Evolutionary conservation across 1,140 invertebrate species (phyloP), one percentile per base, ranked within the genome.

Genomic region (Nephila pilipes): DNA sequence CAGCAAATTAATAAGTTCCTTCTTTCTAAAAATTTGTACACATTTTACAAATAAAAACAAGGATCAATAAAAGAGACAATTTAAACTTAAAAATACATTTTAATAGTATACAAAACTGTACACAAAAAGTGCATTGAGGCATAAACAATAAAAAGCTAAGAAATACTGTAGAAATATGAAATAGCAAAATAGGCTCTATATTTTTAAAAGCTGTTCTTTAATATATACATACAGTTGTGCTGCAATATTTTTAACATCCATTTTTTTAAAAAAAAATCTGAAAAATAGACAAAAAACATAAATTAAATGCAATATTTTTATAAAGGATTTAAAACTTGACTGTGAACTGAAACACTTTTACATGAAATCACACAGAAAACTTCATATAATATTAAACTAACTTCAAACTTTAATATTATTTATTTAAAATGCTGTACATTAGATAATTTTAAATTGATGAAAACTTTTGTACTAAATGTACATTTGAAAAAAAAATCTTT

Each of bases 91-190:
- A 83, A 54, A 83, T 83, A 83, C 81, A 55, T 83, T 83, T 83
- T 83, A 83, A 83, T 83, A 83, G 29, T 83, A 83, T 83, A 83
- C 29, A 83, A 83, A 83, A 83, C 81, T 83, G 81, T 83, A 83
- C 81, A 83, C 54, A 83, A 83, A n/a, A 83, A 83, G n/a, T 83
- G 81, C 38, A 83, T 83, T 83, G 54, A 83, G 54, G 81, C 38
- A 83, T 57, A 83, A 57, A 57, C 81, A 83, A 83, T 55, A 55
- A 83, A 83, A 83, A 83, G 81, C 81, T 57, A 83, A 83, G 81
- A 83, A 83, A 83, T 83, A 75, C 54, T 83, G 81, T 83, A 83
- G 54, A 54, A 83, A 83, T 83, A 83, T n/a, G 32, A 55, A 14
- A 55, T 83, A 83, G 38, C 81, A 83, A 83, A 83, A 83, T 83